These are phyloP conservation scores for Aricia artaxerxes DNA, from an alignment of 2,888 invertebrate species.

Conservation along the genomic window DNA sequence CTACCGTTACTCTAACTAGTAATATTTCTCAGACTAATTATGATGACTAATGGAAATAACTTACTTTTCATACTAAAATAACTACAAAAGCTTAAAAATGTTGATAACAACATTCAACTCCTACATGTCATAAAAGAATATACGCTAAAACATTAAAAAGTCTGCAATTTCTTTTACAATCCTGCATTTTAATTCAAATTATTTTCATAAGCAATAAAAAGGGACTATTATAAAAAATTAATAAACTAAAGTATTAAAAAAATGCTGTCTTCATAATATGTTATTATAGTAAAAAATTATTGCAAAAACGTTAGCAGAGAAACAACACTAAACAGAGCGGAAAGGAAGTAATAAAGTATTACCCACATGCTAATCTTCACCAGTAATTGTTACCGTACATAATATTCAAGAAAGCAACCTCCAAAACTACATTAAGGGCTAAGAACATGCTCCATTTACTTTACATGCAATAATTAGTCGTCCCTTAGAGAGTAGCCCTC, in stretches of 20 bases:
- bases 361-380: constrained; percentile 76
- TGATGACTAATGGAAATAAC: constrained; percentile 25
- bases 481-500: constrained; percentile 75
- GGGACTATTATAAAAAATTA: neutral
- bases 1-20: constrained; percentile 36
- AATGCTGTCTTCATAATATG: constrained; percentile 5
- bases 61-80: constrained; percentile 25
- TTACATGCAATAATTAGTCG: constrained; percentile 57
- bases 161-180: neutral
- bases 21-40: neutral
- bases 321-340: constrained; percentile 70
- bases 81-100: constrained; percentile 42
- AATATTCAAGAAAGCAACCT: constrained; percentile 66
- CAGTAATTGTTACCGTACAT: constrained; percentile 60
- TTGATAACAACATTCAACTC: neutral
- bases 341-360: constrained; percentile 73
- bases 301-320: constrained; percentile 72
- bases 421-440: constrained; percentile 45
- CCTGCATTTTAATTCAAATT: neutral
- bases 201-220: neutral
- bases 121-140: neutral
- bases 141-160: neutral
- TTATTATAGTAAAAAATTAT: constrained; percentile 53
- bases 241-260: constrained; percentile 46
- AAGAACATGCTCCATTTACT: constrained; percentile 42